These are phyloP conservation scores for Cryptus viduatorius DNA, from an alignment of 2,888 invertebrate species.

Conservation along the genomic window DNA sequence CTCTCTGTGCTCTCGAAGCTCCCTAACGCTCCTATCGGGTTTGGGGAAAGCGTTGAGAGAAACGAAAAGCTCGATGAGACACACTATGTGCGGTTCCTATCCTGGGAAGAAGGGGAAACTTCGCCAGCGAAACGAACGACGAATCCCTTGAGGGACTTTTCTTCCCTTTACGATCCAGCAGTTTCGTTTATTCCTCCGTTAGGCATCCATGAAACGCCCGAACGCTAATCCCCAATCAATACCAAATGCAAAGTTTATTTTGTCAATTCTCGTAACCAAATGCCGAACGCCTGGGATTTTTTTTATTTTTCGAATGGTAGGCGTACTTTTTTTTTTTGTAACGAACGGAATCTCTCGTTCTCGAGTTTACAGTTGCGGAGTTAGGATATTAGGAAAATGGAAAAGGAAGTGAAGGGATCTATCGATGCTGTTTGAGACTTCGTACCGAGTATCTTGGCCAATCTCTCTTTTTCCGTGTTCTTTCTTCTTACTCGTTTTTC, in stretches of 20 bases:
- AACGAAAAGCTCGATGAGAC: conserved; percentile 31
- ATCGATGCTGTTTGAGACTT: conserved; percentile 58
- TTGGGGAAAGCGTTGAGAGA: conserved; percentile 19
- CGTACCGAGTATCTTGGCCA: conserved; percentile 51
- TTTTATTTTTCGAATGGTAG: neutral
- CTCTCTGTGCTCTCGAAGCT: conserved; percentile 49
- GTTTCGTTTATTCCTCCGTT: conserved; percentile 72
- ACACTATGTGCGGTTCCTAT: neutral
- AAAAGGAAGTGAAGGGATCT: conserved; percentile 53
- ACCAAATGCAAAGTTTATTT: conserved; percentile 6
- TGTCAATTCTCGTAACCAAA: neutral
- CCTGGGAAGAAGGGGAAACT: conserved; percentile 12
- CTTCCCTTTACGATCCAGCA: conserved; percentile 64
- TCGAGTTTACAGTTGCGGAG: conserved; percentile 27
- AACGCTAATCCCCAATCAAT: conserved; percentile 42
- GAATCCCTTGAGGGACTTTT: conserved; percentile 70
- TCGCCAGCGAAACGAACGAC: conserved; percentile 4
- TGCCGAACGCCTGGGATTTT: neutral
- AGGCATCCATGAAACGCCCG: conserved; percentile 48
- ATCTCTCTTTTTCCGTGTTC: conserved; percentile 47
- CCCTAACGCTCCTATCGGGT: conserved; percentile 3
- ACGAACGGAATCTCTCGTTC: conserved; percentile 3
- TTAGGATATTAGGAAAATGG: conserved; percentile 64
- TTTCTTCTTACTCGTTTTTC: conserved; percentile 29
- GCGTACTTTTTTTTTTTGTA: neutral